Percentiles rank a stretch among this genome's conserved stretches.
These are phyloP conservation scores for Caradrina kadenii DNA, from an alignment of 2,888 invertebrate genomes.

Conservation along the genomic window DNA sequence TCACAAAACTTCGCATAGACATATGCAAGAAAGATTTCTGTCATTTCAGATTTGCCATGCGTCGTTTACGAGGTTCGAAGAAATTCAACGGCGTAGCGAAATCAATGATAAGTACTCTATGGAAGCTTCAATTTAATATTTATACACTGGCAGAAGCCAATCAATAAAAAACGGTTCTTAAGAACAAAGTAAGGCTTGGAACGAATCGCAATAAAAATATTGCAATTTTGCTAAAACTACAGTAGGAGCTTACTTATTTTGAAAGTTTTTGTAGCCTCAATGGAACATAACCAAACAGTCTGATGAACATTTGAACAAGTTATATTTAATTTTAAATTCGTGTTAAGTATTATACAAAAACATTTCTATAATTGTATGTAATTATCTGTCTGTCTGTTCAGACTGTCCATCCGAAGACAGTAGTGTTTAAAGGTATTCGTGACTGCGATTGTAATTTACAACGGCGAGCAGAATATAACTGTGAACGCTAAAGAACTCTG, in stretches of 20 bases:
- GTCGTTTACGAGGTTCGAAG: conserved; percentile 49
- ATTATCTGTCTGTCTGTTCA: conserved; percentile 29
- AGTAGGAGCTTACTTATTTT: conserved; percentile 4
- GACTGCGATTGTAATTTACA: conserved; percentile 64
- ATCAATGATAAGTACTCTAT: conserved; percentile 31
- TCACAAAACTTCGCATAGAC: conserved; percentile 23
- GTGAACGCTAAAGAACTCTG: conserved; percentile 68
- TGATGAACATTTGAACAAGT: neutral
- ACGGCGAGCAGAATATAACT: conserved; percentile 63
- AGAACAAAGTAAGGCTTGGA: conserved; percentile 38
- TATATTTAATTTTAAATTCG: conserved; percentile 2
- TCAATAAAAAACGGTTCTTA: conserved; percentile 58
- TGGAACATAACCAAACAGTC: neutral
- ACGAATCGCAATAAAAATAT: conserved; percentile 38
- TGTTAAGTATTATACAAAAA: conserved; percentile 7
- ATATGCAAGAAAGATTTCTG: conserved; percentile 44
- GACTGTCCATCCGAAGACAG: conserved; percentile 50
- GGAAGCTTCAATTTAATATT: conserved; percentile 53
- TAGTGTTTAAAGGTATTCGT: conserved; percentile 68
- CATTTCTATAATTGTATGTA: conserved; percentile 23
- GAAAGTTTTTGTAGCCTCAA: conserved; percentile 34
- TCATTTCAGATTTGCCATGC: conserved; percentile 52
- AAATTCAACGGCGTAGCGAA: conserved; percentile 54
- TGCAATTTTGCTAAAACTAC: neutral
- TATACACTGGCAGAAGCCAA: conserved; percentile 57